Base-by-base conservation (phyloP, 2,797 vertebrate species). In the Poecilia picta region DNA sequence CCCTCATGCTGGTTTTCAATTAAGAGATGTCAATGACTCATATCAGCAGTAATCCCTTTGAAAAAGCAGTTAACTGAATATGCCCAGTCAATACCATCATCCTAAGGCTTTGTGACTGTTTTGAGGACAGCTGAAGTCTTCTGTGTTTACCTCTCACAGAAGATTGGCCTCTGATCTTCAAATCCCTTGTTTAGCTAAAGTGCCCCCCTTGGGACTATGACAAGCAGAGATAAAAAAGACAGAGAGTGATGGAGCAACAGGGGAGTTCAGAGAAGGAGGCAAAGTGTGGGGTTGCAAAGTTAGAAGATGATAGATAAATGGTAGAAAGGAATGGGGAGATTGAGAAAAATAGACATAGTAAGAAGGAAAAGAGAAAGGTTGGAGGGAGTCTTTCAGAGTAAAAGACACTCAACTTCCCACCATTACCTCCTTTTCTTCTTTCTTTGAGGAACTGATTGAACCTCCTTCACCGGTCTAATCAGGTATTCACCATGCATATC, bases 101-200 rank as follows among this genome's bases (percentile, higher is more conserved):
- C 74, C 77, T 11, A 33, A 45, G 78, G 74, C 84, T 1, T 11
- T 33, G 72, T 73, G 3, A 81, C 81, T 83, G n/a, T 87, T 93
- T 80, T 72, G 25, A 89, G 83, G 86, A 83, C 77, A 39, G 74
- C 20, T 47, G 68, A 70, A 83, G 82, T 76, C 87, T 85, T 73
- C 71, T 78, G 85, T 92, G 90, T 93, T 94, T 93, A 93, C 90
- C 81, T 82, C 87, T 89, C 79, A 70, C 73, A 80, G 92, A 87
- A 88, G 88, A 89, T 85, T 86, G 92, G 87, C 87, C 88, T 89
- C 89, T 90, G 91, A 93, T 91, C 89, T 88, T 47, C 83, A 89
- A 91, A 93, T 91, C 90, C 90, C 90, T 89, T 91, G 91, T 93
- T 93, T 94, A 89, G 93, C 90, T 90, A 89, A 94, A 94, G 94